phyloP scores from a whole-genome alignment of 2,797 vertebrate genomes.

The Sebastes iracundus region DNA sequence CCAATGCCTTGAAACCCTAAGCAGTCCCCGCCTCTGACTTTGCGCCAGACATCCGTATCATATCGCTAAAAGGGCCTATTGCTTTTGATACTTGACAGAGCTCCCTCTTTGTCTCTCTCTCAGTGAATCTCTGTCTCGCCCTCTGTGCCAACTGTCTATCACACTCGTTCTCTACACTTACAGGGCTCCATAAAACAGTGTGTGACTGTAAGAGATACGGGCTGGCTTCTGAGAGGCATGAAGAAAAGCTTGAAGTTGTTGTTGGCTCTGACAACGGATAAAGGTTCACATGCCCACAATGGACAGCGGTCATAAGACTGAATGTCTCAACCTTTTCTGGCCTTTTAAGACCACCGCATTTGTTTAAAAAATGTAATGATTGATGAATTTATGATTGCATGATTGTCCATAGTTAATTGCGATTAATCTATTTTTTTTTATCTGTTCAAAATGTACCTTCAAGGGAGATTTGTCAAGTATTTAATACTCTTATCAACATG shows the following conservation, averaged over 20 bases:
- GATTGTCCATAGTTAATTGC: too few relatives aligned
- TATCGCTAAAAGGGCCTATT: constrained; percentile 65
- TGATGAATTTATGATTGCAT: too few relatives aligned
- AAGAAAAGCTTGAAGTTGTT: constrained; percentile 34
- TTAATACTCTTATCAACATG: too few relatives aligned
- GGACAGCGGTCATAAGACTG: neutral
- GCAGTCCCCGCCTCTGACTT: constrained; percentile 71
- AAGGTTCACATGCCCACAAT: neutral
- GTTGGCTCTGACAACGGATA: constrained; percentile 30
- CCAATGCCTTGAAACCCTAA: constrained; percentile 80
- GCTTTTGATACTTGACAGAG: constrained; percentile 78
- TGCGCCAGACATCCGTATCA: constrained; percentile 68
- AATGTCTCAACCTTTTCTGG: neutral
- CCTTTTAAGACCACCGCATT: neutral
- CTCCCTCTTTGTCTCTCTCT: constrained; percentile 67
- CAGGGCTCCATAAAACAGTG: constrained; percentile 50
- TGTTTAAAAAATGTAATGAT: neutral
- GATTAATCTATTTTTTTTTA: neutral
- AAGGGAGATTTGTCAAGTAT: too few relatives aligned
- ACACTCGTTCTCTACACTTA: constrained; percentile 51
- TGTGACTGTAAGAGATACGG: constrained; percentile 61
- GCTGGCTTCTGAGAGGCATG: constrained; percentile 36
- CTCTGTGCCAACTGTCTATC: constrained; percentile 60
- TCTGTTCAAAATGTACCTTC: too few relatives aligned
- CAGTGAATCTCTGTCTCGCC: constrained; percentile 56